A percentile compares a stretch with the other conserved stretches of the same genome.
These are phyloP conservation scores for Syngnathoides biaculeatus DNA, from an alignment of 2,113 vertebrate species.

Conservation along the genomic window DNA sequence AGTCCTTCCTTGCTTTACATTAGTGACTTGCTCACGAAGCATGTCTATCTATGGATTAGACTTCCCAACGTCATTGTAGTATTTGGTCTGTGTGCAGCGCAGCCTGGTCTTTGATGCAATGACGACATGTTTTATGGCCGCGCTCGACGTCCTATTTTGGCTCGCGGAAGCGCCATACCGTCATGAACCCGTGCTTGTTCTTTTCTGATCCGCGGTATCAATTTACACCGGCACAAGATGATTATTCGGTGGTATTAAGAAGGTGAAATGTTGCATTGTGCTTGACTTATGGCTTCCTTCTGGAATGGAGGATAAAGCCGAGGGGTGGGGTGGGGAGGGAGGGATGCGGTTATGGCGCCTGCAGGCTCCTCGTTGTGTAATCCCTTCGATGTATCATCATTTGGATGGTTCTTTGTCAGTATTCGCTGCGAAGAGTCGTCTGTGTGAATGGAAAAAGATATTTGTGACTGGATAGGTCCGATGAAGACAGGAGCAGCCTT, in stretches of 20 bases:
- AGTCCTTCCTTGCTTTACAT: neutral
- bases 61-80: neutral
- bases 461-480: neutral
- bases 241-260: neutral
- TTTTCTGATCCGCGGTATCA: neutral
- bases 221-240: neutral
- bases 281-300: neutral
- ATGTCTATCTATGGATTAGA: neutral
- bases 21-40: neutral
- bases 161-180: neutral
- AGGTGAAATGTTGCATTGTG: no score
- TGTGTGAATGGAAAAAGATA: neutral
- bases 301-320: slow-evolving; percentile 14
- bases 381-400: slow-evolving; percentile 7
- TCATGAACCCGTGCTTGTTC: neutral
- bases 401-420: neutral
- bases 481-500: neutral
- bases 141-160: neutral
- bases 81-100: neutral
- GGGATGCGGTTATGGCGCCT: slow-evolving; percentile 39
- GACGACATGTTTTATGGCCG: neutral
- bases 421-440: neutral
- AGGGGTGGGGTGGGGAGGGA: slow-evolving; percentile 36
- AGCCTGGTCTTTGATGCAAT: neutral
- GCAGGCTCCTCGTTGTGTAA: slow-evolving; percentile 23